A percentile compares a stretch with the other conserved stretches of the same genome.
phyloP scores from a whole-genome alignment of 2,113 vertebrate genomes.

The Tychaedon coryphoeus region DNA sequence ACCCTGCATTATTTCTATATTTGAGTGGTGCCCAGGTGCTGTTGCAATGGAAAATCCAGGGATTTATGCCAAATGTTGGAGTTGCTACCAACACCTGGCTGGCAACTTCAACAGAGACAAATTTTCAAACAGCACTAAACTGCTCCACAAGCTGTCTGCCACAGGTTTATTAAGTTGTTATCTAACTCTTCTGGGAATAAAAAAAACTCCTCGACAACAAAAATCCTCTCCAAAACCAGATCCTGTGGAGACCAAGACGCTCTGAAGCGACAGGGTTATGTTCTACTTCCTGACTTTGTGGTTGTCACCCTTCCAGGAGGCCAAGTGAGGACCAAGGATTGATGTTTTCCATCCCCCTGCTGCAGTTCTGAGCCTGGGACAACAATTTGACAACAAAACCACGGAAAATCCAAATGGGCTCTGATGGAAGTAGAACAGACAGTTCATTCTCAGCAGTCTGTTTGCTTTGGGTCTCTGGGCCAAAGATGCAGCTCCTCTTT shows the following conservation, averaged over 20 bases:
- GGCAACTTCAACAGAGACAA: background rate
- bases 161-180: background rate
- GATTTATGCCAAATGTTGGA: background rate
- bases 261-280: fast-evolving
- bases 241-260: fast-evolving
- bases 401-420: background rate
- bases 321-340: background rate
- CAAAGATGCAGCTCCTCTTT: background rate
- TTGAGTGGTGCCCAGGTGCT: background rate
- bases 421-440: fast-evolving
- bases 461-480: background rate
- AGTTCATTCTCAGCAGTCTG: background rate
- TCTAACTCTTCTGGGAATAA: fast-evolving
- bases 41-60: background rate
- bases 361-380: background rate
- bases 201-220: background rate
- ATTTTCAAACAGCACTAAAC: background rate
- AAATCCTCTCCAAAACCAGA: background rate
- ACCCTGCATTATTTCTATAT: background rate
- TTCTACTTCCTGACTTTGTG: background rate
- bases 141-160: background rate
- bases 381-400: background rate
- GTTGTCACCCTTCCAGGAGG: background rate
- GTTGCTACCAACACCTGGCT: background rate
- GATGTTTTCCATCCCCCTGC: background rate